Conservation (phyloP, 2,888 invertebrate species). For the Cerastis rubricosa region DNA sequence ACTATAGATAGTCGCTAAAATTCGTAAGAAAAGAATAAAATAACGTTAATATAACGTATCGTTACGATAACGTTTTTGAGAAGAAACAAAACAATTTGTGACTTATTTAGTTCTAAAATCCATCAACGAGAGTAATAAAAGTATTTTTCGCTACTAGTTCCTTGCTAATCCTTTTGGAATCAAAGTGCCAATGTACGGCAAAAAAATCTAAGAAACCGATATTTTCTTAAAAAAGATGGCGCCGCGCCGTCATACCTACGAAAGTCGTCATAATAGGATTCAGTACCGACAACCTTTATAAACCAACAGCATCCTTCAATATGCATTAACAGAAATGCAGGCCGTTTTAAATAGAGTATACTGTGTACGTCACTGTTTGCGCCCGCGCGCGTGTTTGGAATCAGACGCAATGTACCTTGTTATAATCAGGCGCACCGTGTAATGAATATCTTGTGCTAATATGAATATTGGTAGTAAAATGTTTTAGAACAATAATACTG, state of each 20-base stretch:
- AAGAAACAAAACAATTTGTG: background rate
- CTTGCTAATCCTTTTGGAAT: background rate
- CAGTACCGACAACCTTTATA: background rate
- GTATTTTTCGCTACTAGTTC: background rate
- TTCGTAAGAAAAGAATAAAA: background rate
- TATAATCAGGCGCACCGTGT: slow-evolving; percentile 69
- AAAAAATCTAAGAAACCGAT: background rate
- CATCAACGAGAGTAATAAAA: background rate
- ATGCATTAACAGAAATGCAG: slow-evolving; percentile 52
- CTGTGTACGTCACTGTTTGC: slow-evolving; percentile 58
- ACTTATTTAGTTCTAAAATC: background rate
- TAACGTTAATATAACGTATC: too few species aligned
- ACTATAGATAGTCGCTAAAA: too few species aligned
- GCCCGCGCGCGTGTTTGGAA: slow-evolving; percentile 73
- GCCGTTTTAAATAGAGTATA: slow-evolving; percentile 62
- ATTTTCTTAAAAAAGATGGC: background rate
- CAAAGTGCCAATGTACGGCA: background rate
- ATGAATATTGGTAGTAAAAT: slow-evolving; percentile 61
- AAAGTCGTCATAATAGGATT: background rate
- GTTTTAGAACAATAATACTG: slow-evolving; percentile 47
- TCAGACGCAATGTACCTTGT: slow-evolving; percentile 73
- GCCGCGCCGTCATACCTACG: background rate
- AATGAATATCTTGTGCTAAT: slow-evolving; percentile 72
- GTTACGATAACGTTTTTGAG: too few species aligned
- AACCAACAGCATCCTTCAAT: slow-evolving; percentile 47